Conservation (phyloP, 2,888 invertebrate species). For the Dioctria linearis region DNA sequence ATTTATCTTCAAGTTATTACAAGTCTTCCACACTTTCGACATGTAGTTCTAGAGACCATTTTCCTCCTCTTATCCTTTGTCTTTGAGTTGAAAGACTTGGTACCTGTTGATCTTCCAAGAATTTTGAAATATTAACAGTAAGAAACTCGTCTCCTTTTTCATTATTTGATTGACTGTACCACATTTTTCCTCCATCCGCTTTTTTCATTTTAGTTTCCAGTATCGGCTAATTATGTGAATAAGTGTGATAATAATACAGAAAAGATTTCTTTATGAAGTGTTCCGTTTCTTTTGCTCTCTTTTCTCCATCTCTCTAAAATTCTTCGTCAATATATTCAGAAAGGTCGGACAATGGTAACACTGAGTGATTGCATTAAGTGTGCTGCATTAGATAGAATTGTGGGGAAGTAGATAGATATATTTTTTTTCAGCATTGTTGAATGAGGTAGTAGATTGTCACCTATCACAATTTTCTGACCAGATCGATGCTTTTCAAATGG, state of each 20-base stretch:
- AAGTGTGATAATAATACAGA: not conserved
- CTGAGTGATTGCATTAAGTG: not conserved
- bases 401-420: not conserved
- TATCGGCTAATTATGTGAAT: not conserved
- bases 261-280: not conserved
- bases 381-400: not conserved
- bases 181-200: not conserved
- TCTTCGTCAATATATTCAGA: not conserved
- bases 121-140: not conserved
- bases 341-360: not conserved
- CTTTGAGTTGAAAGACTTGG: not conserved
- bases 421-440: not conserved
- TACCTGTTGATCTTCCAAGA: not conserved
- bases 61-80: not conserved
- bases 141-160: not conserved
- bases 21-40: not conserved
- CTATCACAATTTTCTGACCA: not conserved
- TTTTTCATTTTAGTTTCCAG: not conserved
- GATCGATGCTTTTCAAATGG: not conserved
- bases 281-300: not conserved
- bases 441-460: not conserved
- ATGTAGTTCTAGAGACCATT: not conserved
- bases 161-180: not conserved
- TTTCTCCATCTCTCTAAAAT: constrained; percentile 4
- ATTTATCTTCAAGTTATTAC: not conserved